These are phyloP conservation scores for Balaenoptera acutorostrata DNA, from an alignment of 2,113 vertebrate species.

Conservation along the genomic window DNA sequence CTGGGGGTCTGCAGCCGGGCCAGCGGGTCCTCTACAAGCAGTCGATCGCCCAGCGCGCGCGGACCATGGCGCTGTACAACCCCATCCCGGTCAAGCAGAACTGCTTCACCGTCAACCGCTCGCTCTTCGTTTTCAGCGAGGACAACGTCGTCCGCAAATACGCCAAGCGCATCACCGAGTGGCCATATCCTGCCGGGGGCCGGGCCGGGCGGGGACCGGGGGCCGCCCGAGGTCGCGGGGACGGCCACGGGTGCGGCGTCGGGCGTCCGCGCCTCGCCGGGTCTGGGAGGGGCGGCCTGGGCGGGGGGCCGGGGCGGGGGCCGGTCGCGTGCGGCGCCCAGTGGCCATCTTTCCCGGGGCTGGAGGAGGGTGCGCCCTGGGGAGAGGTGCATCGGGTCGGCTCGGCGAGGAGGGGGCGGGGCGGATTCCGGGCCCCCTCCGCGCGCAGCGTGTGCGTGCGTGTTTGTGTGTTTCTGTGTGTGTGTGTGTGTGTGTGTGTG, in stretches of 20 bases:
- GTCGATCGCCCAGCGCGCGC: conserved; percentile 95
- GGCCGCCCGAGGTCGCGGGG: not conserved
- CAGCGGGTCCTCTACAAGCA: conserved; percentile 93
- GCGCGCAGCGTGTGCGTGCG: not conserved
- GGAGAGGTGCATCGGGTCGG: conserved; percentile 64
- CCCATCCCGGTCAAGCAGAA: conserved; percentile 97
- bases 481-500: not conserved
- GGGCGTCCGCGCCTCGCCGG: not conserved
- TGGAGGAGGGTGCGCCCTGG: conserved; percentile 31
- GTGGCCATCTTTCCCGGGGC: conserved; percentile 38
- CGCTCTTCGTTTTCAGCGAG: conserved; percentile 98
- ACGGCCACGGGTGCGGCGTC: not conserved
- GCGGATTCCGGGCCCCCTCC: not conserved
- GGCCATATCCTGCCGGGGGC: conserved; percentile 95
- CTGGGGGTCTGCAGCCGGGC: conserved; percentile 86
- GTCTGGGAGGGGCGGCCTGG: conserved; percentile 54
- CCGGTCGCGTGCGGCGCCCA: not conserved
- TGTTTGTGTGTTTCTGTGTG: too few species aligned
- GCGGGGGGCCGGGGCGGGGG: not conserved
- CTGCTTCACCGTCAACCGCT: conserved; percentile 97
- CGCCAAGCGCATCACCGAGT: conserved; percentile 98
- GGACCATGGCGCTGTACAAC: conserved; percentile 99
- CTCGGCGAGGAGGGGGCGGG: conserved; percentile 72
- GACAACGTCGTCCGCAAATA: conserved; percentile 98
- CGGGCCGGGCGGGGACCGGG: not conserved